These are phyloP conservation scores for Oscarella lobularis DNA, from an alignment of 37 sponge, comb jelly and placozoan species.

Conservation along the genomic window DNA sequence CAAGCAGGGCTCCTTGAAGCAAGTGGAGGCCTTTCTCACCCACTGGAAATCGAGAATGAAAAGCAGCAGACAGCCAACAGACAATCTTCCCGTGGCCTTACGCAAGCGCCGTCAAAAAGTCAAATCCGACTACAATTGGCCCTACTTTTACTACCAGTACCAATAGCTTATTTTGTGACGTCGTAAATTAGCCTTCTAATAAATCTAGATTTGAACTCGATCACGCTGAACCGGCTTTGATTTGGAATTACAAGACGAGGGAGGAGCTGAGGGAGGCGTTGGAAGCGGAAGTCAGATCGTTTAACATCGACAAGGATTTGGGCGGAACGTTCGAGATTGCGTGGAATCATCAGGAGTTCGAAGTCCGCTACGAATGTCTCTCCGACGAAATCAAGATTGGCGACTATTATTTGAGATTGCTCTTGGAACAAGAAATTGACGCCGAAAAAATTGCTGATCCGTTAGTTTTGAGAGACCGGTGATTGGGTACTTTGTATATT, in stretches of 20 bases:
- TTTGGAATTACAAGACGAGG: conserved; percentile 99
- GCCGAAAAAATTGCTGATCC: conserved; percentile 78
- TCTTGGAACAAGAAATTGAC: conserved; percentile 78
- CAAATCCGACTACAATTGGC: conserved; percentile 85
- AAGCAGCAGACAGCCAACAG: conserved; percentile 10
- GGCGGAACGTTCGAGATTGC: conserved; percentile 71
- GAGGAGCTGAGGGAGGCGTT: conserved; percentile 94
- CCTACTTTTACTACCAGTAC: conserved; percentile 84
- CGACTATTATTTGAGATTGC: conserved; percentile 90
- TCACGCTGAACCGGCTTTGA: conserved; percentile 81
- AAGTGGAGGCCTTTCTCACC: conserved; percentile 65
- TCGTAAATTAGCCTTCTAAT: not conserved
- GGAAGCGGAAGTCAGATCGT: conserved; percentile 85
- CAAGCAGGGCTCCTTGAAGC: conserved; percentile 4
- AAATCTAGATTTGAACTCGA: conserved; percentile 90
- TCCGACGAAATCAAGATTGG: conserved; percentile 92
- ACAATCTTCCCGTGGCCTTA: conserved; percentile 52
- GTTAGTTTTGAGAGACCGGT: conserved; percentile 19
- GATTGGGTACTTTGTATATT: not conserved
- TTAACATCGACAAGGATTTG: conserved; percentile 91
- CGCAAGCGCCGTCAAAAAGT: conserved; percentile 75
- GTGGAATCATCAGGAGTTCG: conserved; percentile 97
- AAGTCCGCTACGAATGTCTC: conserved; percentile 93
- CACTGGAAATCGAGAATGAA: conserved; percentile 91
- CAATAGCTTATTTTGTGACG: too few species aligned